A percentile compares a stretch with the other conserved stretches of the same genome.
These are phyloP conservation scores for Myrmecophaga tridactyla DNA, from an alignment of 2,113 vertebrate genomes.

Conservation along the genomic window DNA sequence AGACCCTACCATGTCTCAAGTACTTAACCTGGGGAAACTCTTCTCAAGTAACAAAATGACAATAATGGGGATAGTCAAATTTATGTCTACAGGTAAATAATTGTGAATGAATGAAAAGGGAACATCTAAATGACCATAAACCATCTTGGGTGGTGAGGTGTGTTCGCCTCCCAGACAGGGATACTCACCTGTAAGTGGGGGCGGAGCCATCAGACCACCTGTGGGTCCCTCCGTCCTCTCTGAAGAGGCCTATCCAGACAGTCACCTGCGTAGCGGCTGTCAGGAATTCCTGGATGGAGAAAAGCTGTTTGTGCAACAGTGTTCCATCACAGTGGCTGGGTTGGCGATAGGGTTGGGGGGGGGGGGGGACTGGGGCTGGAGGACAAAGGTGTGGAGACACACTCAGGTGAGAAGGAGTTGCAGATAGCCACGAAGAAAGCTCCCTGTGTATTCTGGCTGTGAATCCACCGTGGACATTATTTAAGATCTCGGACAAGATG, in stretches of 20 bases:
- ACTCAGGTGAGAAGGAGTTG: too few relatives aligned
- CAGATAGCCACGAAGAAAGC: neutral
- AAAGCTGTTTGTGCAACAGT: accelerated
- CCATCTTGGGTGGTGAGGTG: neutral
- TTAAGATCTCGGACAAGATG: neutral
- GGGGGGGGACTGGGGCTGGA: too few relatives aligned
- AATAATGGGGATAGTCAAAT: neutral
- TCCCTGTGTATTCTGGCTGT: neutral
- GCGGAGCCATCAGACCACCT: neutral
- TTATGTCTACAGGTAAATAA: neutral
- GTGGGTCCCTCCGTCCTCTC: too few relatives aligned
- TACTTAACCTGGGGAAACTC: neutral
- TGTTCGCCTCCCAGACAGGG: neutral
- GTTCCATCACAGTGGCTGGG: neutral
- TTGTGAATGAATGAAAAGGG: neutral
- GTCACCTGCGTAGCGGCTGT: neutral
- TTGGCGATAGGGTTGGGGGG: too few relatives aligned
- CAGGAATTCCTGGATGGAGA: neutral
- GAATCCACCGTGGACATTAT: neutral
- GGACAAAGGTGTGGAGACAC: too few relatives aligned
- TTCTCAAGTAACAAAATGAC: neutral
- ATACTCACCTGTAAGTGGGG: neutral
- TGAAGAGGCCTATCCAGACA: neutral
- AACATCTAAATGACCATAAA: neutral
- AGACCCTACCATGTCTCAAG: neutral